Conservation (phyloP, 2,113 vertebrate genomes). For the Papio anubis region DNA sequence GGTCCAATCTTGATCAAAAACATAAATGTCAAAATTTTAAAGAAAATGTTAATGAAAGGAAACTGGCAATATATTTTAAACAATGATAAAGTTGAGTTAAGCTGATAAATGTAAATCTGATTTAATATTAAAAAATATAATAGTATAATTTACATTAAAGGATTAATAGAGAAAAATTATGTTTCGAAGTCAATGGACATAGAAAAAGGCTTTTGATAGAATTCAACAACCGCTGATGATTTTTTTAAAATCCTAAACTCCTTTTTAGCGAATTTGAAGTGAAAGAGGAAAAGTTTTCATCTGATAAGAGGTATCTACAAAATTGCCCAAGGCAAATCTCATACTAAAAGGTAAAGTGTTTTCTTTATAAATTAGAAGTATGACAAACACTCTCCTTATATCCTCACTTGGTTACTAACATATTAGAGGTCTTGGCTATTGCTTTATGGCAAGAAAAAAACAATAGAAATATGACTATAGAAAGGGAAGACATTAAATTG, state of each 20-base stretch:
- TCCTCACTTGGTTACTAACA: not conserved
- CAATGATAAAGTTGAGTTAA: not conserved
- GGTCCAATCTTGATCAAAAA: not conserved
- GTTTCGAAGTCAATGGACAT: not conserved
- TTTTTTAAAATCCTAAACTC: not conserved
- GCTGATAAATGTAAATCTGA: conserved; percentile 3
- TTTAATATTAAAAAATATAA: conserved; percentile 18
- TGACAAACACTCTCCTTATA: not conserved
- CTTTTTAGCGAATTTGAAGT: not conserved
- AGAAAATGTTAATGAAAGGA: not conserved
- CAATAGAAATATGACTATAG: not conserved
- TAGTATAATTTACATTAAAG: not conserved
- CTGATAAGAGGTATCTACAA: not conserved
- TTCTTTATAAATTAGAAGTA: not conserved
- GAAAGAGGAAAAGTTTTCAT: not conserved
- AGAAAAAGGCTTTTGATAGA: not conserved
- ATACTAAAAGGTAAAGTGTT: not conserved
- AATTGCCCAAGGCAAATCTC: not conserved
- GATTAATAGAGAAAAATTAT: not conserved
- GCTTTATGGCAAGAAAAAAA: not conserved
- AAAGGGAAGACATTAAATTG: not conserved
- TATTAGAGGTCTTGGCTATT: not conserved
- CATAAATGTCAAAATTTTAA: conserved; percentile 29
- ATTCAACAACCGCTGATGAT: not conserved
- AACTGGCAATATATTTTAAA: not conserved